Conservation (phyloP, 2,113 vertebrate genomes). For the chimpanzee (Pan troglodytes) region NHGRI_mPanTro3-v2.1_pri NC_072415.2:52130001-52130500, state of each 20-base stretch:
- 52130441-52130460: background rate
- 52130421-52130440: background rate
- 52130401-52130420: background rate
- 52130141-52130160: background rate
- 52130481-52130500: background rate
- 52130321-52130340: background rate
- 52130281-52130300: background rate
- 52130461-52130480: background rate
- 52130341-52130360: background rate
- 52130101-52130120: too few species aligned
- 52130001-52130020: accelerated
- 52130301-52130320: background rate
- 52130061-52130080: too few species aligned
- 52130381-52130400: background rate
- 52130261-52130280: background rate
- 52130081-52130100: too few species aligned
- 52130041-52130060: too few species aligned
- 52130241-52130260: background rate
- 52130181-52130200: background rate
- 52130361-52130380: background rate
- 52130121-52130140: background rate
- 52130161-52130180: background rate
- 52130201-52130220: background rate
- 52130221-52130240: background rate
- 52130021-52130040: too few species aligned